Evolutionary conservation across 2,113 vertebrate genomes (phyloP).

Genomic region (Ailuropoda melanoleuca): DNA sequence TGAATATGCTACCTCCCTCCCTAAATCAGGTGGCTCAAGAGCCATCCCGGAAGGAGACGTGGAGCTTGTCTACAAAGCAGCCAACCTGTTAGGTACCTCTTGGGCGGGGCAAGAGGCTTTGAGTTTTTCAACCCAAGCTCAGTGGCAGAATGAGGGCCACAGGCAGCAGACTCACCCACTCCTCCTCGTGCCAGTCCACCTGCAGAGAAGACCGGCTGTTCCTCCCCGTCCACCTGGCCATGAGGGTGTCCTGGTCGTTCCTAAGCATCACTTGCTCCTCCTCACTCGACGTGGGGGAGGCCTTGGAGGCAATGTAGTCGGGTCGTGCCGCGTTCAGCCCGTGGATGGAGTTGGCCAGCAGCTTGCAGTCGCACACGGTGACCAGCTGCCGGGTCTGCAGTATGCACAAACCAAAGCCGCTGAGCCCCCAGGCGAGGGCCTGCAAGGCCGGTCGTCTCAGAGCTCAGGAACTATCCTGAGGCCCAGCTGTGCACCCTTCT

Average conservation of each 20-base stretch:
- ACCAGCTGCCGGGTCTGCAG: slow-evolving; percentile 95
- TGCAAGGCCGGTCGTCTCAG: background rate
- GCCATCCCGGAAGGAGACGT: background rate
- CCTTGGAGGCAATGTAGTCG: slow-evolving; percentile 97
- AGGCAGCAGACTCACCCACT: slow-evolving; percentile 91
- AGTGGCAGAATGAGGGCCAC: background rate
- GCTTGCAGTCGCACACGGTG: slow-evolving; percentile 96
- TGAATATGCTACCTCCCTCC: background rate
- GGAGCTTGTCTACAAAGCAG: background rate
- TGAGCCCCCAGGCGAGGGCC: background rate
- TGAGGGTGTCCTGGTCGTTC: slow-evolving; percentile 96
- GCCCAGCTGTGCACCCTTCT: background rate
- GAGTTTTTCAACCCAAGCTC: background rate
- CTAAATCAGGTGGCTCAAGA: background rate
- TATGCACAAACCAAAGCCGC: background rate
- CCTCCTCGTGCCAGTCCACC: slow-evolving; percentile 95
- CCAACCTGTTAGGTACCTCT: background rate
- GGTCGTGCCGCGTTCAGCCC: slow-evolving; percentile 95
- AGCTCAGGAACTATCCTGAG: background rate
- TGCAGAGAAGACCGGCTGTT: slow-evolving; percentile 94
- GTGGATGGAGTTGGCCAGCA: slow-evolving; percentile 95
- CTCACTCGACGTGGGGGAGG: slow-evolving; percentile 93
- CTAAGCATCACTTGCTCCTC: slow-evolving; percentile 96
- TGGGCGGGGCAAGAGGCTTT: background rate
- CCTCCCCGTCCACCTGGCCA: slow-evolving; percentile 94